phyloP scores from a whole-genome alignment of 2,888 invertebrate species.

The Leucoptera coffeella region DNA sequence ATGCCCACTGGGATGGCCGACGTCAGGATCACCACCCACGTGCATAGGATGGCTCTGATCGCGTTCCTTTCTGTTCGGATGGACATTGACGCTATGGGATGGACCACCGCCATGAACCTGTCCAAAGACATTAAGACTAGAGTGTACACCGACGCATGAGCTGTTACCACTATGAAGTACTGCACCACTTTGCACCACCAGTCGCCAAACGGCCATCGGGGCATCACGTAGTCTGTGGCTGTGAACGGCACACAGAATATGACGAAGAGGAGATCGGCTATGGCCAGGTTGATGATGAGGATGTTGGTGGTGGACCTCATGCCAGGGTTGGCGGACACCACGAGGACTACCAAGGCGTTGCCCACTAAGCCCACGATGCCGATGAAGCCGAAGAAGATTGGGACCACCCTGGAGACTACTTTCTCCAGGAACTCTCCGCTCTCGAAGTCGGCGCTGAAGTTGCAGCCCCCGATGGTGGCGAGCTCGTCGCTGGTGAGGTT shows the following conservation, averaged over 20 bases:
- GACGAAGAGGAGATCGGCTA: conserved; percentile 87
- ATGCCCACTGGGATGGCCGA: conserved; percentile 73
- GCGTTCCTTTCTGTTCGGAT: conserved; percentile 79
- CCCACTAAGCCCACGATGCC: conserved; percentile 84
- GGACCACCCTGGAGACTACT: conserved; percentile 67
- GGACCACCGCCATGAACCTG: conserved; percentile 87
- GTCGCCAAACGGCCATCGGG: conserved; percentile 87
- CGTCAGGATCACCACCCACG: conserved; percentile 76
- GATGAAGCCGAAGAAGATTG: conserved; percentile 79
- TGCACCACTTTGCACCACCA: conserved; percentile 87
- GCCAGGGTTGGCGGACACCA: conserved; percentile 81
- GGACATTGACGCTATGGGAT: conserved; percentile 84
- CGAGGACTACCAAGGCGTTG: conserved; percentile 82
- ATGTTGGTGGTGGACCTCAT: conserved; percentile 93
- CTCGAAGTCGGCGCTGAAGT: conserved; percentile 30
- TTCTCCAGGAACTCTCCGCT: conserved; percentile 54
- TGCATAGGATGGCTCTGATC: conserved; percentile 66
- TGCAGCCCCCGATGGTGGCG: conserved; percentile 23
- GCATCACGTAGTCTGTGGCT: conserved; percentile 81
- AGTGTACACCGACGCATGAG: conserved; percentile 90
- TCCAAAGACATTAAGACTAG: conserved; percentile 91
- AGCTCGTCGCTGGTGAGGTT: conserved; percentile 29
- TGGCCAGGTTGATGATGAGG: conserved; percentile 82
- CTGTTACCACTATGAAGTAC: conserved; percentile 87
- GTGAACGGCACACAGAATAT: conserved; percentile 93